Conservation (phyloP, 1,140 invertebrate genomes). For the Galendromus occidentalis region DNA sequence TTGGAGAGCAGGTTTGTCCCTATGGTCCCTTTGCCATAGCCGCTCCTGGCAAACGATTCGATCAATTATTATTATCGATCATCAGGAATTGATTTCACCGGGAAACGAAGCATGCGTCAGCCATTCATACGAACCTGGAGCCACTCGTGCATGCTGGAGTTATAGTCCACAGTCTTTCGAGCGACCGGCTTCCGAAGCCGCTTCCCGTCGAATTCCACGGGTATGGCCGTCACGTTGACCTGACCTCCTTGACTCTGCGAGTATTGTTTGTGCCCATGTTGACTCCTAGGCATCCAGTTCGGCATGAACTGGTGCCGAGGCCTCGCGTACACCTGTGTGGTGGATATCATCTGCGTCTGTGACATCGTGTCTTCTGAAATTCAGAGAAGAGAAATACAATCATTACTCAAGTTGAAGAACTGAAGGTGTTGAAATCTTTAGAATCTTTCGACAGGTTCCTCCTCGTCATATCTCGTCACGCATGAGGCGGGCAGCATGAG, state of each 20-base stretch:
- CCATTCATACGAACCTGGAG: slow-evolving; percentile 44
- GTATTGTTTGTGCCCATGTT: not conserved
- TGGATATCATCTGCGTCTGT: no score
- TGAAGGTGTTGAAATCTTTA: no score
- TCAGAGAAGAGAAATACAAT: no score
- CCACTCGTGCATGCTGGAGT: slow-evolving; percentile 77
- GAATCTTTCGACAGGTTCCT: no score
- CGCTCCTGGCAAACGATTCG: slow-evolving; percentile 39
- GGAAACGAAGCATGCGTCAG: not conserved
- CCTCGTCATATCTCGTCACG: no score
- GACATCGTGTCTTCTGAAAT: no score
- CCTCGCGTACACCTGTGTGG: not conserved
- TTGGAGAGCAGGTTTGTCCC: slow-evolving; percentile 63
- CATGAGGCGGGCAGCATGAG: no score
- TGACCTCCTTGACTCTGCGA: not conserved
- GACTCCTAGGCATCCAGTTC: slow-evolving; percentile 1
- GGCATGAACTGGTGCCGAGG: slow-evolving; percentile 6
- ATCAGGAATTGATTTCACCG: no score
- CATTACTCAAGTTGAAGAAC: no score
- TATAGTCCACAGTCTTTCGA: slow-evolving; percentile 94
- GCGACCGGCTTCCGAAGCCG: slow-evolving; percentile 83
- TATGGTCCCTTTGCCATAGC: slow-evolving; percentile 74
- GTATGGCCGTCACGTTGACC: not conserved
- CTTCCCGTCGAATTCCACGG: slow-evolving; percentile 78
- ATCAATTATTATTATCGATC: no score